phyloP scores from a whole-genome alignment of 1,140 invertebrate species.

The Cherax destructor region DNA sequence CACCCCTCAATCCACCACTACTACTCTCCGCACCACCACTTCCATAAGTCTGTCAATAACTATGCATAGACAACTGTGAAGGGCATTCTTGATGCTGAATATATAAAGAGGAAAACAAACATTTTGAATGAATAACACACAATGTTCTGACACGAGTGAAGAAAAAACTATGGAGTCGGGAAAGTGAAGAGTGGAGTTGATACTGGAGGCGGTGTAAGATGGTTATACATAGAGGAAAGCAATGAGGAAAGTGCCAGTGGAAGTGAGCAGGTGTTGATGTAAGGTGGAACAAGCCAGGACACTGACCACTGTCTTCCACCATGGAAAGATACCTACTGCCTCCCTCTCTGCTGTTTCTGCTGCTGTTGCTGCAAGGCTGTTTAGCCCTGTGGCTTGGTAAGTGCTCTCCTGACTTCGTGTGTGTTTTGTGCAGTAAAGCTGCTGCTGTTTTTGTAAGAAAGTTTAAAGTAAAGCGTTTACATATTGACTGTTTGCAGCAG shows the following conservation, averaged over 20 bases:
- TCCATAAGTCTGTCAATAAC: neutral
- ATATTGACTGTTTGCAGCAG: neutral
- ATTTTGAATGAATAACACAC: too few relatives aligned
- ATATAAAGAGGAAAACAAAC: too few relatives aligned
- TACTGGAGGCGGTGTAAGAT: neutral
- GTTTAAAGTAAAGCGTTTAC: neutral
- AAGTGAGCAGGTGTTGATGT: neutral
- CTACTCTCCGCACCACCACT: neutral
- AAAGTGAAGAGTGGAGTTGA: neutral
- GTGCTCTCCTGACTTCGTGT: neutral
- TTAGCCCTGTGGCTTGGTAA: neutral
- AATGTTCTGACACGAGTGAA: neutral
- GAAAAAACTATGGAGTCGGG: neutral
- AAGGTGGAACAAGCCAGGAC: neutral
- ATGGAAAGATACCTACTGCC: neutral
- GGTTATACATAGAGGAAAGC: neutral
- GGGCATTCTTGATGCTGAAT: neutral
- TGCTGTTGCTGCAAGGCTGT: neutral
- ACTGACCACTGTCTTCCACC: neutral
- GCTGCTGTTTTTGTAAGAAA: neutral
- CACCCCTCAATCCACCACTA: neutral
- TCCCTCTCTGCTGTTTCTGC: neutral
- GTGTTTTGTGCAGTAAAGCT: neutral
- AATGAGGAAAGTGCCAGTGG: neutral
- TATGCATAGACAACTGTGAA: neutral